Percentiles rank a stretch among this genome's conserved stretches.
Conservation (phyloP, 1,140 invertebrate genomes). For the Micrasema longulum region DNA sequence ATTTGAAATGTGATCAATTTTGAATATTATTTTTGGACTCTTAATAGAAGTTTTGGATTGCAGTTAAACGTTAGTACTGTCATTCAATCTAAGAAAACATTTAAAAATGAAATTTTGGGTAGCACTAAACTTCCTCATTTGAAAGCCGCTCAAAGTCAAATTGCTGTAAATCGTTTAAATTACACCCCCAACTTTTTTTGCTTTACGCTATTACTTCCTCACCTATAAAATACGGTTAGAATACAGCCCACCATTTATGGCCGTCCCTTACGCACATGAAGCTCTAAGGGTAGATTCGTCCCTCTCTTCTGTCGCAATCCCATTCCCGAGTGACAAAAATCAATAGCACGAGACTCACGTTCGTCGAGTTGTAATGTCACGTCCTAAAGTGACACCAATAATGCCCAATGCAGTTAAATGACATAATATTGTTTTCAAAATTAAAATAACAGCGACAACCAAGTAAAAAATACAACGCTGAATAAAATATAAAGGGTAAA, state of each 20-base stretch:
- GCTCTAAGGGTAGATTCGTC: conserved; percentile 15
- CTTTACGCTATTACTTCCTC: conserved; percentile 22
- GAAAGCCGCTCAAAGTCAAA: no score
- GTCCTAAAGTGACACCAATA: conserved; percentile 29
- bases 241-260: conserved; percentile 4
- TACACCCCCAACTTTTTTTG: conserved; percentile 14
- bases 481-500: no score
- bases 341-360: conserved; percentile 51
- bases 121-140: no score
- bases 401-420: conserved; percentile 5
- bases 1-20: no score
- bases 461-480: no score
- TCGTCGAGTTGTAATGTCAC: conserved; percentile 44
- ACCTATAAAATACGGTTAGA: conserved; percentile 29
- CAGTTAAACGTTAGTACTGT: no score
- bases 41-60: no score
- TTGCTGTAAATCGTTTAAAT: conserved; percentile 9
- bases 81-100: no score
- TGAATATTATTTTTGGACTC: no score
- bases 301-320: conserved; percentile 35
- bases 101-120: no score
- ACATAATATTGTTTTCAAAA: no score
- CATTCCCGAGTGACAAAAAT: conserved; percentile 47
- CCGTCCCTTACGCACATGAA: conserved; percentile 17
- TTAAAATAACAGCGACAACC: no score